Base-by-base conservation (phyloP, 35 echinoderm and acorn worm genomes). In the Patiria miniata region DNA sequence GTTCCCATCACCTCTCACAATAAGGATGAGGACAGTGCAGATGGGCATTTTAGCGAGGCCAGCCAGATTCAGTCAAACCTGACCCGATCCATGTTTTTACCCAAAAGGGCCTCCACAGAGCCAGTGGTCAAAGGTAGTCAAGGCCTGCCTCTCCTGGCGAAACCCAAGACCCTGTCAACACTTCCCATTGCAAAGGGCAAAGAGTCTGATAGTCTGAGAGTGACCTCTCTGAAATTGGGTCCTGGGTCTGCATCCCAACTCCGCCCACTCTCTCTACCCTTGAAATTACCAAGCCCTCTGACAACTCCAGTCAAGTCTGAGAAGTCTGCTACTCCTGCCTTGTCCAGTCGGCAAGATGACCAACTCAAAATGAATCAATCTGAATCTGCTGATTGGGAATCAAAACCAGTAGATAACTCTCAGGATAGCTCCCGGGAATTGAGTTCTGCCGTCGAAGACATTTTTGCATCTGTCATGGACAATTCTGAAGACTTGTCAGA, bases 381-480 rank as follows among this genome's bases (percentile, higher is more conserved):
- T 6, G 42, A 12, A 47, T 47, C 8, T 22, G 29, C 65, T 30
- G 65, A 73, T 2, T 18, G 21, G 14, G 85, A 87, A 44, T 37
- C 40, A 0, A 47, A 83, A 14, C 36, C 58, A 78, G 18, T 12
- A 9, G 77, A 44, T 7, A 57, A 73, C 39, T 61, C 78, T 57
- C 37, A 40, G n/a, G 77, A 90, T 51, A 61, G 42, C n/a, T 73
- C 21, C 65, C 21, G 65, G 26, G 65, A 73, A 10, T 78, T 89
- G 26, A 78, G 42, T 40, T 81, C 69, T 51, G 83, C 81, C 23
- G 90, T 92, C 57, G 90, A 92, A 38, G 56, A 92, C 51, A 92
- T 92, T 12, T 92, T 92, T 82, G 83, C 89, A 37, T 86, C 90
- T 51, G 84, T 80, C 42, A 87, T 87, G 57, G 85, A 92, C 38